Evolutionary conservation across 2,888 invertebrate genomes (phyloP), one percentile per base, ranked within the genome.

Genomic region (Drosophila rubida): DNA sequence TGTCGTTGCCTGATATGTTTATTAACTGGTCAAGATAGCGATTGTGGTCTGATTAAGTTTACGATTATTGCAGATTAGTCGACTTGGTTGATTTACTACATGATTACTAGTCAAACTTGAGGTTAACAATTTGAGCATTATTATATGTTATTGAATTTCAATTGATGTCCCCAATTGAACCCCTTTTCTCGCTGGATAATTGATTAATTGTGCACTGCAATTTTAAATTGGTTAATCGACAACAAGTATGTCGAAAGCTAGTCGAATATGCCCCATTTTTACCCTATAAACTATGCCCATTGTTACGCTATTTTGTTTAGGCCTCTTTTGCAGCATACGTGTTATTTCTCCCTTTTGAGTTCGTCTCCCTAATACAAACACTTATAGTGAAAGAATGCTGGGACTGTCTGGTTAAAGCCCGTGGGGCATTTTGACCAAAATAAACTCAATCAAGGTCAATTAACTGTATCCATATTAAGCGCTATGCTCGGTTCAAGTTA

Each of bases 361-460:
- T 37, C 9, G 23, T 50, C 30, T 25, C 50, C 5, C 6, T 42
- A 13, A 35, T 7, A 14, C 22, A 13, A 7, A 19, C 4, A 39
- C 5, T 53, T 9, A 11, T 13, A 41, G 16, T 11, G 8, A 11
- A 27, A 16, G 9, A 16, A 8, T 13, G 16, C 11, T 50, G 48
- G 27, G 11, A 7, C 35, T 13, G 53, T 41, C 55, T 57, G 37
- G 45, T 22, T 14, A n/a, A n/a, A 35, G 63, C 51, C 59, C 63
- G 59, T 51, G 58, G 57, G n/a, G 53, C 53, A 54, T 61, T 66
- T 65, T 65, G 69, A 42, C 75, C 75, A 80, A 84, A 85, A 75
- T 70, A 72, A 79, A 79, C 83, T 74, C 80, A 88, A 90, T 90
- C 90, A 90, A 90, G 90, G 90, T 89, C 89, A 90, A 88, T 90